Base-by-base conservation (phyloP, 2,888 invertebrate genomes). In the Synergus umbraculus region DNA sequence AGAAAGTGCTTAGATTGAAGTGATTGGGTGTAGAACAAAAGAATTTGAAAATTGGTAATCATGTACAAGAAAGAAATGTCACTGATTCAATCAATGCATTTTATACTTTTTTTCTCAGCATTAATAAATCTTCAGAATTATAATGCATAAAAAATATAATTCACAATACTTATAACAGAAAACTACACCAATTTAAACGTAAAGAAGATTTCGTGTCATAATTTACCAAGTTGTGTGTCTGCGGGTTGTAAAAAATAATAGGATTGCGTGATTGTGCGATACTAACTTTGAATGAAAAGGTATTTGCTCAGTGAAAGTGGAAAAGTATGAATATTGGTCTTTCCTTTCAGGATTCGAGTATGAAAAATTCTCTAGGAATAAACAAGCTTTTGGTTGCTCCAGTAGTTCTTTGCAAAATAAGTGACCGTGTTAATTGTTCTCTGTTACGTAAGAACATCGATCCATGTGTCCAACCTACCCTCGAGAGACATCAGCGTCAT, bases 401-500 rank as follows among this genome's bases (percentile, higher is more conserved):
- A n/a, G 46, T 54, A 73, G 13, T 37, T 54, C 54, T 37, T 73
- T 73, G n/a, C 8, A 73, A 73, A 73, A 54, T 54, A 54, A 73
- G 73, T 54, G 49, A 73, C 73, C 73, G 54, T 73, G 54, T 37
- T 69, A 73, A 73, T 73, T 73, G 49, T 73, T 54, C 49, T 37
- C 10, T 54, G 73, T 54, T 54, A 37, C 69, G 49, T 54, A 9
- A 73, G 46, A 73, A 29, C n/a, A 73, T 73, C 73, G 54, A 54
- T 73, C n/a, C 37, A 73, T 37, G 69, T 69, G 29, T 37, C 44
- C 12, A 69, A 43, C 67, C 46, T 29, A 49, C 69, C 44, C 69
- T 69, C 29, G 29, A 69, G 69, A 49, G 13, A 69, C 49, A 69
- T 69, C 29, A 69, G 22, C 29, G 69, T 49, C 46, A 69, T 46